phyloP scores from a whole-genome alignment of 2,797 vertebrate genomes.

The Sibirionetta formosa region DNA sequence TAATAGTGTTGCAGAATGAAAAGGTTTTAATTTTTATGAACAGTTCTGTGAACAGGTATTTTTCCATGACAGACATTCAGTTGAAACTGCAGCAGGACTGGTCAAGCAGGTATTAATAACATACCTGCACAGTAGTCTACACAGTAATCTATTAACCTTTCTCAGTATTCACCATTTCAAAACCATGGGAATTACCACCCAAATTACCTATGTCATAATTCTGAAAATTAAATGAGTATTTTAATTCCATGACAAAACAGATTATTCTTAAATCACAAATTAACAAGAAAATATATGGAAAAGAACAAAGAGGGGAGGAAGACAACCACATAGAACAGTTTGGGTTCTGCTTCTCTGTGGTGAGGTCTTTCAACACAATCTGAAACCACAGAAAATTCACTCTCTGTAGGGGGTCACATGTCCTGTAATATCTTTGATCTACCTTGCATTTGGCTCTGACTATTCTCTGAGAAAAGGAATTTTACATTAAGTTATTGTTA shows the following conservation, averaged over 20 bases:
- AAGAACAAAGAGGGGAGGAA: neutral
- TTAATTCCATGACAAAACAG: neutral
- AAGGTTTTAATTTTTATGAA: conserved; percentile 77
- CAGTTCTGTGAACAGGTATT: conserved; percentile 70
- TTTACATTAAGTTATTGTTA: neutral
- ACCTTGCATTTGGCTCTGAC: neutral
- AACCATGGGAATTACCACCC: conserved; percentile 59
- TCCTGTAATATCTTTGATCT: neutral
- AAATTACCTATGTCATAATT: conserved; percentile 14
- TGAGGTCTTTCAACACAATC: neutral
- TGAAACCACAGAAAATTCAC: neutral
- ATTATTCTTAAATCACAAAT: neutral
- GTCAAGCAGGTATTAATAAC: conserved; percentile 56
- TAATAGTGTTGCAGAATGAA: conserved; percentile 71
- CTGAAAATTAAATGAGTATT: neutral
- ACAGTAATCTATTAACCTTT: conserved; percentile 61
- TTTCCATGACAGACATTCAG: conserved; percentile 68
- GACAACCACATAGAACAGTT: neutral
- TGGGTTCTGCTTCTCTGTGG: neutral
- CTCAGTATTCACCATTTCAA: conserved; percentile 40
- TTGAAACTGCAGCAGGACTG: conserved; percentile 63
- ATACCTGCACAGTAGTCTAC: conserved; percentile 44
- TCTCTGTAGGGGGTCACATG: neutral
- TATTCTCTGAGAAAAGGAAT: neutral
- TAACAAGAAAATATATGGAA: neutral